These are phyloP conservation scores for Hyles euphorbiae DNA, from an alignment of 1,140 invertebrate genomes.

Conservation along the genomic window DNA sequence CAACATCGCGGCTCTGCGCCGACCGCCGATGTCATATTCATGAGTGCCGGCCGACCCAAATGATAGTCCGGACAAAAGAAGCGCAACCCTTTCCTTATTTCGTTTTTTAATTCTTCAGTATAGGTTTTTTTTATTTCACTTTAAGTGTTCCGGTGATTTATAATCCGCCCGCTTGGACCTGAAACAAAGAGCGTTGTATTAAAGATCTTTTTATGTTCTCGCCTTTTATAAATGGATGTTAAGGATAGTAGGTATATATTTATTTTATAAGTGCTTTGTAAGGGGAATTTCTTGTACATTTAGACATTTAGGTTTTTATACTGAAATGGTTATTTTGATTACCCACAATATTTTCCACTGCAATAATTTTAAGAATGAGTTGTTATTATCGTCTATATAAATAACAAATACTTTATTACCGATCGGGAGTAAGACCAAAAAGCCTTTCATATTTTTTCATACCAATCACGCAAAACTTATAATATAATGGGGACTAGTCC, in stretches of 20 bases:
- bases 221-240: neutral
- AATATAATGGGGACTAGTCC: no score
- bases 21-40: conserved; percentile 66
- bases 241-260: neutral
- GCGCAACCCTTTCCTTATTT: conserved; percentile 36
- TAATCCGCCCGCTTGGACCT: conserved; percentile 29
- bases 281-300: no score
- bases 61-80: conserved; percentile 36
- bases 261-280: neutral
- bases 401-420: no score
- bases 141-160: conserved; percentile 41
- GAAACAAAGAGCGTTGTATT: conserved; percentile 41
- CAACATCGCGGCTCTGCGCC: conserved; percentile 47
- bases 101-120: conserved; percentile 40
- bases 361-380: no score
- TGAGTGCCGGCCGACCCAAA: conserved; percentile 41
- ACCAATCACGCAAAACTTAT: no score
- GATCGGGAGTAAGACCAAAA: no score
- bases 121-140: conserved; percentile 14
- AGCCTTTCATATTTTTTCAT: no score
- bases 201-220: neutral
- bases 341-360: no score
- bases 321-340: no score
- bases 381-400: no score
- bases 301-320: no score